Conservation (phyloP, 2,888 invertebrate species). For the Drosophila leonis region DNA sequence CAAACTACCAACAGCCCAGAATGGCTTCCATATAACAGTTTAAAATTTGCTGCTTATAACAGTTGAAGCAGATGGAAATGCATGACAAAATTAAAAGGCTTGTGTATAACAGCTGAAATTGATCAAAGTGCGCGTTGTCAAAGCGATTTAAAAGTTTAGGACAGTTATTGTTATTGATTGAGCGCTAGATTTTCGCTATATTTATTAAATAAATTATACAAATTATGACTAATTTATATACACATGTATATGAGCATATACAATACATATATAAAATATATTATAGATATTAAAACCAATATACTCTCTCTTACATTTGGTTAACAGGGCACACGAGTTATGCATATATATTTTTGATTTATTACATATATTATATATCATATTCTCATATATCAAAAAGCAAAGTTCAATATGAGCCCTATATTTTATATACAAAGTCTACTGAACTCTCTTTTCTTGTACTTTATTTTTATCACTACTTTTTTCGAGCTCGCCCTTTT, state of each 20-base stretch:
- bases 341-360: neutral
- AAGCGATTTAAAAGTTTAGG: neutral
- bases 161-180: neutral
- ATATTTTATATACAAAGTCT: constrained; percentile 32
- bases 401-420: constrained; percentile 10
- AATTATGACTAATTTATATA: too few relatives aligned
- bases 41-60: neutral
- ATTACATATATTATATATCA: constrained; percentile 1
- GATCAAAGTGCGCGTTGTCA: neutral
- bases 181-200: too few relatives aligned
- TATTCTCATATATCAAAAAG: constrained; percentile 7
- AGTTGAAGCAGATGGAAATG: neutral
- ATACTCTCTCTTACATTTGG: neutral
- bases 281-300: neutral
- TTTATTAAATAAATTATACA: too few relatives aligned
- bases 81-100: too few relatives aligned
- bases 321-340: neutral
- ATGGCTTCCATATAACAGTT: neutral
- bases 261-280: too few relatives aligned
- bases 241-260: too few relatives aligned
- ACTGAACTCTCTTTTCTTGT: constrained; percentile 32
- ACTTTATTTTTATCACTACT: constrained; percentile 21
- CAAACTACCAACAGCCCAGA: neutral
- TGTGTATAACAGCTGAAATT: neutral
- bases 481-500: constrained; percentile 3